Evolutionary conservation across 2,888 invertebrate genomes (phyloP).

Genomic region (Globia sparganii): DNA sequence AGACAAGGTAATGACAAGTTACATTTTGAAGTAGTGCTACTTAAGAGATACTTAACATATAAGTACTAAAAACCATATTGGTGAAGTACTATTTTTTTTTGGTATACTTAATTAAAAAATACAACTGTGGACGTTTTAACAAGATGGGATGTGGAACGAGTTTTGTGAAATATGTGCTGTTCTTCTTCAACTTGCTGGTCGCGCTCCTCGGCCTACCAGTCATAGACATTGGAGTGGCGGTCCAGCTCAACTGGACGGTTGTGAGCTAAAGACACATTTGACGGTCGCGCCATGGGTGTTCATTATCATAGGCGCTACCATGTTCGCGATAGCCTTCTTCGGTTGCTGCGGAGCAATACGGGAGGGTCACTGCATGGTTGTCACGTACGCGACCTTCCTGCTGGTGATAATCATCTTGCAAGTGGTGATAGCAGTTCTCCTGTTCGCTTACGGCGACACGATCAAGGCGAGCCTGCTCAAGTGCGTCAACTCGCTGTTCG

Average conservation of each 20-base stretch:
- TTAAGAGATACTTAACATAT: too few species aligned
- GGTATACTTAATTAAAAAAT: too few species aligned
- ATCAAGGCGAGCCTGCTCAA: constrained; percentile 87
- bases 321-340: constrained; percentile 96
- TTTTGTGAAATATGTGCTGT: constrained; percentile 95
- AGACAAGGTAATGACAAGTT: too few species aligned
- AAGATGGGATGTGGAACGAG: constrained; percentile 93
- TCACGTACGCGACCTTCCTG: constrained; percentile 94
- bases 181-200: constrained; percentile 94
- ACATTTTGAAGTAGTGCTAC: too few species aligned
- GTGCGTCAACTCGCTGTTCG: constrained; percentile 76
- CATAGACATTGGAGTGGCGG: constrained; percentile 92
- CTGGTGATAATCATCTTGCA: constrained; percentile 93
- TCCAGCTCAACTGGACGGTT: constrained; percentile 91
- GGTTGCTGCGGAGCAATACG: constrained; percentile 97
- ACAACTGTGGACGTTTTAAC: too few species aligned
- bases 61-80: too few species aligned
- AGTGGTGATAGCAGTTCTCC: constrained; percentile 92
- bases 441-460: constrained; percentile 92
- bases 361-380: constrained; percentile 96
- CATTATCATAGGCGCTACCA: constrained; percentile 92
- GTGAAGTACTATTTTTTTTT: too few species aligned
- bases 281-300: constrained; percentile 91
- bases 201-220: constrained; percentile 94
- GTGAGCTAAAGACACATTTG: constrained; percentile 86